These are phyloP conservation scores for Drosophila malerkotliana DNA, from an alignment of 1,140 invertebrate species.

Conservation along the genomic window DNA sequence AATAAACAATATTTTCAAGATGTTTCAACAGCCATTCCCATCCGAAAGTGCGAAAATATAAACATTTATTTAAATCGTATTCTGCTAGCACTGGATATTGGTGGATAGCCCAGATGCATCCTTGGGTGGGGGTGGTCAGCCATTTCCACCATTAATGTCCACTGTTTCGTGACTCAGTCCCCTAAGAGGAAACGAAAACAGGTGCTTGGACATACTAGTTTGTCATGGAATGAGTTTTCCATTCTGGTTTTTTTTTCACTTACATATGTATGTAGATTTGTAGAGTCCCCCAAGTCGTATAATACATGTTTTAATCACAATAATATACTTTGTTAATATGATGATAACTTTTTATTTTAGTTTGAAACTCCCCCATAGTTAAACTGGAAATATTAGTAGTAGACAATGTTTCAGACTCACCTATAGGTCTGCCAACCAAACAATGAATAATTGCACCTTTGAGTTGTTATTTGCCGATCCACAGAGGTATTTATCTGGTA, in stretches of 20 bases:
- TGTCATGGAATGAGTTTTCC: background rate
- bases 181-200: background rate
- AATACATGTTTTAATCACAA: too few relatives aligned
- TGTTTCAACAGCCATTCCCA: slow-evolving; percentile 50
- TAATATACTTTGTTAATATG: too few relatives aligned
- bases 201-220: background rate
- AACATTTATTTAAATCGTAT: slow-evolving; percentile 44
- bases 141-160: background rate
- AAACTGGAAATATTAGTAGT: too few relatives aligned
- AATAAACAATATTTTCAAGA: slow-evolving; percentile 62
- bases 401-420: background rate
- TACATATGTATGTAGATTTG: too few relatives aligned
- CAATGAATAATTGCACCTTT: background rate
- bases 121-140: slow-evolving; percentile 3
- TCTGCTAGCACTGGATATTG: background rate
- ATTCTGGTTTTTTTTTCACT: background rate
- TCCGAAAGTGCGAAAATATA: slow-evolving; percentile 64
- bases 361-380: too few relatives aligned
- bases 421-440: background rate
- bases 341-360: too few relatives aligned
- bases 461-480: background rate
- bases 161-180: background rate
- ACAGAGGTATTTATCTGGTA: background rate
- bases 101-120: slow-evolving; percentile 3
- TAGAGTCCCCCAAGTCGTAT: too few relatives aligned